A percentile compares a stretch with the other conserved stretches of the same genome.
Conservation (phyloP, 2,113 vertebrate genomes). For the Rhinopomastus cyanomelas region DNA sequence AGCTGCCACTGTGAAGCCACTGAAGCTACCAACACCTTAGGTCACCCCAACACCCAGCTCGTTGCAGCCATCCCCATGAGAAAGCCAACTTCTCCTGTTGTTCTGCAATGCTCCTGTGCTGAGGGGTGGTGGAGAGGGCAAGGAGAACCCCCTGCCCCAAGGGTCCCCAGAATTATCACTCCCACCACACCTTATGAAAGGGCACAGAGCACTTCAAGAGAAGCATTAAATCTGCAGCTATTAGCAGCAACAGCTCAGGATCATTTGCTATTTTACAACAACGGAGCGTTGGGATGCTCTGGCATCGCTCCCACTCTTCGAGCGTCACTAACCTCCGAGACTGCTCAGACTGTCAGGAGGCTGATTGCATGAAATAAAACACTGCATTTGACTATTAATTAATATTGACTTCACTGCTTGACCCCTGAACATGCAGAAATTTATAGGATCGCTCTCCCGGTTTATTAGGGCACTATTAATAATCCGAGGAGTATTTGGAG, state of each 20-base stretch:
- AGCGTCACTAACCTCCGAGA: constrained; percentile 40
- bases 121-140: background rate
- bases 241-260: background rate
- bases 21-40: background rate
- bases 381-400: constrained; percentile 65
- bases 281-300: background rate
- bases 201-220: background rate
- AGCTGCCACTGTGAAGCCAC: background rate
- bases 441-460: constrained; percentile 49
- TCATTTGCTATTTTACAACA: constrained; percentile 15
- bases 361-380: constrained; percentile 66
- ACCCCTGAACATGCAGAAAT: constrained; percentile 35
- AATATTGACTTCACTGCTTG: constrained; percentile 61
- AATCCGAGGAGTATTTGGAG: constrained; percentile 46
- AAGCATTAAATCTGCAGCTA: background rate
- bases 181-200: background rate
- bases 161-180: background rate
- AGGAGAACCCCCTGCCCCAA: background rate
- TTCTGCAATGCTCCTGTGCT: fast-evolving
- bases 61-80: background rate
- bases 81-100: background rate
- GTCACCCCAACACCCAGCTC: fast-evolving
- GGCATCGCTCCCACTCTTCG: background rate
- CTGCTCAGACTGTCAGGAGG: constrained; percentile 50
- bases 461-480: constrained; percentile 66